Evolutionary conservation across 2,113 vertebrate species (phyloP), one percentile per base, ranked within the genome.

Genomic region (Ariopsis seemanni): DNA sequence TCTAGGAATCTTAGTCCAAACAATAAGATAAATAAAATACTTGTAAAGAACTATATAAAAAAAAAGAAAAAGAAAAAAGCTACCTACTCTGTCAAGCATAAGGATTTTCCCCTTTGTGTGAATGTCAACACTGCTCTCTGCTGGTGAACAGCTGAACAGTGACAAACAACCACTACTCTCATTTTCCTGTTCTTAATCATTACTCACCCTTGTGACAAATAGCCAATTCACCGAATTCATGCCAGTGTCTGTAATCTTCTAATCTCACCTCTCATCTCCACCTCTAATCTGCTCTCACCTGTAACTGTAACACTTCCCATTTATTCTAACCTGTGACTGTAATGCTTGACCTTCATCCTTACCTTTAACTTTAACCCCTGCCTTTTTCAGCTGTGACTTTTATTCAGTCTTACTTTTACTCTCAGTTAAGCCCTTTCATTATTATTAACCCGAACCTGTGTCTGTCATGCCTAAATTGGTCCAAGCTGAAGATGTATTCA

Each of bases 121-220:
- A 71, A 84, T 83, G 74, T n/a, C 67, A 67, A 86, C 27, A 86
- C 77, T 88, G 82, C 86, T 50, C 84, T 88, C 89, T 88, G 80
- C 84, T 90, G 86, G 89, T 80, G 80, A 78, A 83, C 57, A 72
- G 34, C 34, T 83, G 60, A 84, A 88, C 12, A 85, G 34, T 25
- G 67, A 69, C 25, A 67, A 74, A 71, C 22, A 27, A 9, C 4
- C 4, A 3, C 27, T 9, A 20, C 75, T 27, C 57, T 72, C 58
- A 52, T 58, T 75, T 55, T 48, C n/a, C 10, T 63, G 50, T 50
- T 62, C 18, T 48, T 20, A 42, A 22, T 50, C 9, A 20, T 74
- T 48, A 72, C 34, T 48, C 30, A 72, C 17, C 69, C 30, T 22
- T 89, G 25, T 18, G 50, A 69, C 11, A 48, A 60, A 25, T 14